Conservation (phyloP, 2,797 vertebrate genomes). For the Lithobates sylvaticus region DNA sequence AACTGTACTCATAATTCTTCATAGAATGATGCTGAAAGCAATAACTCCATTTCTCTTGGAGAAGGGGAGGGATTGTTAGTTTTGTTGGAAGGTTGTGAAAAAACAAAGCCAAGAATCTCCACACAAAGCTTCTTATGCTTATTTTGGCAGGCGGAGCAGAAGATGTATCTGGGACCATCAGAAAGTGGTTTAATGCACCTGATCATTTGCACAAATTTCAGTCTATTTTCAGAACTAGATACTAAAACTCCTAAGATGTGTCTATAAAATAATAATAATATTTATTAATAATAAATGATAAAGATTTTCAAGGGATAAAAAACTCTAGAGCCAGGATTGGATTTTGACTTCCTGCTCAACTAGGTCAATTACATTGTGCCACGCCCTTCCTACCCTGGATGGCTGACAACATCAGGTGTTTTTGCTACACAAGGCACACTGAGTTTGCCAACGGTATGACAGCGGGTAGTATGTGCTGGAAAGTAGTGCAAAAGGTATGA, state of each 20-base stretch:
- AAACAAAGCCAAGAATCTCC: conserved; percentile 27
- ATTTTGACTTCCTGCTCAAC: too few species aligned
- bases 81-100: conserved; percentile 19
- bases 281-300: too few species aligned
- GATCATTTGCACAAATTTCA: conserved; percentile 13
- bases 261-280: conserved; percentile 4
- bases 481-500: too few species aligned
- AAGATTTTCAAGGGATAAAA: too few species aligned
- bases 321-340: background rate
- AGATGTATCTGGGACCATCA: conserved; percentile 22
- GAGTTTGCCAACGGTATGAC: too few species aligned
- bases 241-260: background rate
- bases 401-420: too few species aligned
- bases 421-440: too few species aligned
- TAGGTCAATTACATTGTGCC: background rate
- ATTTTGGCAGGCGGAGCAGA: conserved; percentile 21
- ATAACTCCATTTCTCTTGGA: conserved; percentile 34
- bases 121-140: conserved; percentile 13
- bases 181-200: background rate
- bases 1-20: background rate
- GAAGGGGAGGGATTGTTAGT: background rate
- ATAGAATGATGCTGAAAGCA: conserved; percentile 1
- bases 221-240: background rate
- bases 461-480: too few species aligned
- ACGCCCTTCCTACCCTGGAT: too few species aligned